Conservation (phyloP, 2,113 vertebrate species). For the Aldabrachelys gigantea region DNA sequence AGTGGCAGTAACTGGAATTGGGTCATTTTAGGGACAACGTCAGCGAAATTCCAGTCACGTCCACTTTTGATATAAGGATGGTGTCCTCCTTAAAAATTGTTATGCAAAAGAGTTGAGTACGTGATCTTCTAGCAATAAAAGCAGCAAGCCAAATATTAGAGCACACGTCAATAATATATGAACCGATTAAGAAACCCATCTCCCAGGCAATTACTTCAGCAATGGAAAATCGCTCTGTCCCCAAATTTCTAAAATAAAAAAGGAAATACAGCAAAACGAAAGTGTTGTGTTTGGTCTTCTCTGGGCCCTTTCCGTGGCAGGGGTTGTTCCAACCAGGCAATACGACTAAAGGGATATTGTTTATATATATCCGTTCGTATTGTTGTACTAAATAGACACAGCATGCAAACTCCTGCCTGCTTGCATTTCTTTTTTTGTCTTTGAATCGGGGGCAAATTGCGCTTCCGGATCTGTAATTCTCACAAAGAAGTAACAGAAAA, state of each 20-base stretch:
- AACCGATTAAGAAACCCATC: constrained; percentile 74
- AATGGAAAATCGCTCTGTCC: constrained; percentile 41
- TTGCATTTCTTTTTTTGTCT: constrained; percentile 57
- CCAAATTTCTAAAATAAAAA: constrained; percentile 39
- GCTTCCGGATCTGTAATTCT: constrained; percentile 53
- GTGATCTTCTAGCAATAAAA: constrained; percentile 70
- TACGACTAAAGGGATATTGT: neutral
- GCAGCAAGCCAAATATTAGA: constrained; percentile 72
- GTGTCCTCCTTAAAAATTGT: constrained; percentile 74
- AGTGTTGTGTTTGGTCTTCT: neutral
- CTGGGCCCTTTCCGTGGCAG: neutral
- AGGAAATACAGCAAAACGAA: neutral
- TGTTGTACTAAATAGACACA: constrained; percentile 28
- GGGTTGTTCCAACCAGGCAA: neutral
- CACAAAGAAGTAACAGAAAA: constrained; percentile 65
- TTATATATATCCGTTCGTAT: constrained; percentile 46
- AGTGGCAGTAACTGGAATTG: constrained; percentile 73
- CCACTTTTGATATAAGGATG: constrained; percentile 53
- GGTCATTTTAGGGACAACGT: constrained; percentile 46
- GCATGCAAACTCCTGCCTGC: constrained; percentile 17
- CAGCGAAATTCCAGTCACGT: constrained; percentile 66
- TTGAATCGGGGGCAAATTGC: constrained; percentile 54
- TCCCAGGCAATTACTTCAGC: constrained; percentile 69
- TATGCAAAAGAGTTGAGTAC: constrained; percentile 73
- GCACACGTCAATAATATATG: constrained; percentile 72